phyloP scores from a whole-genome alignment of 2,797 vertebrate species.

The Manis javanica region DNA sequence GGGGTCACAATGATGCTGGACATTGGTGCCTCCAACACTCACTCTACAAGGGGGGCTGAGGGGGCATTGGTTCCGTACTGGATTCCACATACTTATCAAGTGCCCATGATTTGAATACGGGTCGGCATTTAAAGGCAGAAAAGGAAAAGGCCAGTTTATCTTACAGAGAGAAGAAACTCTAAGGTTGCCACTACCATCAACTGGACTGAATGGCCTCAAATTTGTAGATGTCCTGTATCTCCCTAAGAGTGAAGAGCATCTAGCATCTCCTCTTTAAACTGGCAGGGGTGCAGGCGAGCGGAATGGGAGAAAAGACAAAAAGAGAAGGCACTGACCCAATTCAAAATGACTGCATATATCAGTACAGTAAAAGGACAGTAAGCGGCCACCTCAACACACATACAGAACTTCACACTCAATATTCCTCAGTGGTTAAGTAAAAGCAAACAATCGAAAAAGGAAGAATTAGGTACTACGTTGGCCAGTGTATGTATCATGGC shows the following conservation, averaged over 20 bases:
- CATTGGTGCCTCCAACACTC: neutral
- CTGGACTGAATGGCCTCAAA: neutral
- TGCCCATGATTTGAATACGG: slow-evolving; percentile 9
- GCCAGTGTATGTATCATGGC: slow-evolving; percentile 24
- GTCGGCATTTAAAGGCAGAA: neutral
- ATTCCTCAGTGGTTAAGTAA: slow-evolving; percentile 52
- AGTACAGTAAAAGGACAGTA: neutral
- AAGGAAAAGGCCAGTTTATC: neutral
- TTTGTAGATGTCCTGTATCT: neutral
- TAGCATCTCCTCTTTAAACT: neutral
- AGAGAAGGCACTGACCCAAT: slow-evolving; percentile 67
- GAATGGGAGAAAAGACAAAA: slow-evolving; percentile 13
- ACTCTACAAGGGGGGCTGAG: neutral
- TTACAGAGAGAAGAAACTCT: neutral
- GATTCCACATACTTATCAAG: slow-evolving; percentile 31
- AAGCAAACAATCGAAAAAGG: neutral
- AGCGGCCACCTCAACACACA: slow-evolving; percentile 39
- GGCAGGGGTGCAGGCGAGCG: slow-evolving; percentile 41
- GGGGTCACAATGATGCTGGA: neutral
- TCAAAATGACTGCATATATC: slow-evolving; percentile 47
- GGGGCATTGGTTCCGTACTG: slow-evolving; percentile 14
- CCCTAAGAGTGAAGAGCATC: neutral
- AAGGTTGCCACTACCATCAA: neutral
- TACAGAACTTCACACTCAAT: slow-evolving; percentile 43
- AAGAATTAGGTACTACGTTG: neutral